Conservation (phyloP, 2,797 vertebrate species). For the Poeciliopsis presidionis region DNA sequence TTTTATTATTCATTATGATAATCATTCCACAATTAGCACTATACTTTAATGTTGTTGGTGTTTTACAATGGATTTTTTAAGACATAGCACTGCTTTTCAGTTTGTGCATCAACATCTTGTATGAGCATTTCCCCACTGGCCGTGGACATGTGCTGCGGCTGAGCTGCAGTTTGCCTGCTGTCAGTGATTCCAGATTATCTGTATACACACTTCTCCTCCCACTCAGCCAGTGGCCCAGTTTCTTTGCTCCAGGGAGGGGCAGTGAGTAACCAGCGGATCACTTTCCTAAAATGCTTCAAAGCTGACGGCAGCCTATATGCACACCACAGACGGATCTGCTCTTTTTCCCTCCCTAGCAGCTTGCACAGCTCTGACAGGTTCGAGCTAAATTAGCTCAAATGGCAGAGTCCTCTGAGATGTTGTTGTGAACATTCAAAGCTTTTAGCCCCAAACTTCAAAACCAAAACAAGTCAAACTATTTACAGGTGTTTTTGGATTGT, state of each 20-base stretch:
- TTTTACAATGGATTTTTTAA: conserved; percentile 1
- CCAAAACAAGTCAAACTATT: background rate
- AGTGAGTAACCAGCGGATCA: conserved; percentile 38
- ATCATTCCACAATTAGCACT: background rate
- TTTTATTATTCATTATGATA: background rate
- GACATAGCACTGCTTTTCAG: background rate
- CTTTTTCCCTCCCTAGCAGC: background rate
- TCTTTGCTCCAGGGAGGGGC: conserved; percentile 29
- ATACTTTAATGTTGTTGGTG: conserved; percentile 2
- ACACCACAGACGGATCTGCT: conserved; percentile 16
- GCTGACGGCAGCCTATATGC: conserved; percentile 20
- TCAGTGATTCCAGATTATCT: conserved; percentile 66
- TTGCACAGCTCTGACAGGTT: conserved; percentile 25
- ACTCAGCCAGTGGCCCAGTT: conserved; percentile 47
- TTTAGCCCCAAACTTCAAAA: background rate
- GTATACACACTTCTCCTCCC: conserved; percentile 41
- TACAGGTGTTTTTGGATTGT: background rate
- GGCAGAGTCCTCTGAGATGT: background rate
- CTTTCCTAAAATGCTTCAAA: conserved; percentile 34
- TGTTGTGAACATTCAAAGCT: background rate
- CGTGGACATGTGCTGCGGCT: conserved; percentile 12
- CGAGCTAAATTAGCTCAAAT: conserved; percentile 23
- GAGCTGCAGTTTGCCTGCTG: conserved; percentile 24
- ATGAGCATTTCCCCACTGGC: background rate
- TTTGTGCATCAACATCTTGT: background rate